A percentile compares a stretch with the other conserved stretches of the same genome.
phyloP scores from a whole-genome alignment of 2,888 invertebrate species.

The Nephrotoma appendiculata region DNA sequence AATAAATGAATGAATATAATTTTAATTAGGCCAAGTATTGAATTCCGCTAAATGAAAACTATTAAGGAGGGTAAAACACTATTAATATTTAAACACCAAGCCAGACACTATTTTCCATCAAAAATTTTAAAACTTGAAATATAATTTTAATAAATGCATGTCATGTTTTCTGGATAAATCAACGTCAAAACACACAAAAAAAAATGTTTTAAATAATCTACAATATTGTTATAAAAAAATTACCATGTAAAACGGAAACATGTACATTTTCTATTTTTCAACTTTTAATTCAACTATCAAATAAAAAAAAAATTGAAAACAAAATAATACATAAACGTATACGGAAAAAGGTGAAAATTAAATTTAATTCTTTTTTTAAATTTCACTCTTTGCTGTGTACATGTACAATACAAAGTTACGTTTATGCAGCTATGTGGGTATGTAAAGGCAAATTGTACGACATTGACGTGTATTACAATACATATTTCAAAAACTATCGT shows the following conservation, averaged over 20 bases:
- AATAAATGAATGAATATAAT: no score
- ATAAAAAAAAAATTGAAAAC: background rate
- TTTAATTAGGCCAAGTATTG: no score
- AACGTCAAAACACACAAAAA: background rate
- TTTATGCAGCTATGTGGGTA: background rate
- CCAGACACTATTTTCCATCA: no score
- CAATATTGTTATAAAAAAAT: background rate
- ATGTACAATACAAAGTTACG: no score
- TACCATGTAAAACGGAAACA: background rate
- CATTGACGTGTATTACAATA: background rate
- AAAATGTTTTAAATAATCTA: background rate
- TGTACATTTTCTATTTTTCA: background rate
- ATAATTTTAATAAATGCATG: background rate
- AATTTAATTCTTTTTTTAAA: background rate
- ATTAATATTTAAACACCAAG: no score
- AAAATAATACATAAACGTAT: background rate
- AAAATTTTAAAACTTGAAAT: background rate
- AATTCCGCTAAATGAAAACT: no score
- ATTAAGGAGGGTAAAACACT: no score
- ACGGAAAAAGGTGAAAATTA: background rate
- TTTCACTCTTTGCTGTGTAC: background rate
- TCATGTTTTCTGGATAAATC: background rate
- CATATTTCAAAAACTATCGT: background rate
- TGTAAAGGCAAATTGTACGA: background rate
- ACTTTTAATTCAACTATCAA: background rate